These are phyloP conservation scores for Euwallacea fornicatus DNA, from an alignment of 1,140 invertebrate genomes.

Conservation along the genomic window DNA sequence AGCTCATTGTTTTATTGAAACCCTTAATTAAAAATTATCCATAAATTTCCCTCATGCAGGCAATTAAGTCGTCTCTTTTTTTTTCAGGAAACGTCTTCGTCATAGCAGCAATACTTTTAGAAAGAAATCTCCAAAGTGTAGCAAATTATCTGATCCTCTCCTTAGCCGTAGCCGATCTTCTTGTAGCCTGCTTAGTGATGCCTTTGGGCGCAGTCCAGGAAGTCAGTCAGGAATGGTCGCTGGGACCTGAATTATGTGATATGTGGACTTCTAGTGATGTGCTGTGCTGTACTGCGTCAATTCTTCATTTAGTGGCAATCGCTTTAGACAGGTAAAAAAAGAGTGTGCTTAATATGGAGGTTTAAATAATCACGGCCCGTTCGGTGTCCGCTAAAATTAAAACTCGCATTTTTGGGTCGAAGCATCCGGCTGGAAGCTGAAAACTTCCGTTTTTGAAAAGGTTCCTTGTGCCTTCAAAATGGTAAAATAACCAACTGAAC, in stretches of 20 bases:
- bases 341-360: constrained; percentile 19
- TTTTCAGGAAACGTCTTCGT: constrained; percentile 89
- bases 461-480: too few relatives aligned
- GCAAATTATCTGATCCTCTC: constrained; percentile 87
- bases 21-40: not conserved
- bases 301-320: constrained; percentile 92
- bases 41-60: not conserved
- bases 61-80: constrained; percentile 8
- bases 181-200: constrained; percentile 85
- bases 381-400: not conserved
- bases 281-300: constrained; percentile 90
- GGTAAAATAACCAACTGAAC: too few relatives aligned
- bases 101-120: constrained; percentile 89
- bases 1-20: too few relatives aligned
- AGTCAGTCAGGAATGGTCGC: constrained; percentile 42
- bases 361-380: not conserved
- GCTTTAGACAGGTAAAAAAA: constrained; percentile 80
- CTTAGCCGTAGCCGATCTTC: constrained; percentile 81
- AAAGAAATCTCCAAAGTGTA: constrained; percentile 83
- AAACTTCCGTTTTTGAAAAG: too few relatives aligned
- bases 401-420: too few relatives aligned
- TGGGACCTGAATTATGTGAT: constrained; percentile 82
- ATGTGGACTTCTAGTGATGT: constrained; percentile 94
- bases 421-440: not conserved
- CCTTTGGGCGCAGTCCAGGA: constrained; percentile 77